Evolutionary conservation across 2,797 vertebrate species (phyloP), one percentile per base, ranked within the genome.

Genomic region (Luscinia luscinia): DNA sequence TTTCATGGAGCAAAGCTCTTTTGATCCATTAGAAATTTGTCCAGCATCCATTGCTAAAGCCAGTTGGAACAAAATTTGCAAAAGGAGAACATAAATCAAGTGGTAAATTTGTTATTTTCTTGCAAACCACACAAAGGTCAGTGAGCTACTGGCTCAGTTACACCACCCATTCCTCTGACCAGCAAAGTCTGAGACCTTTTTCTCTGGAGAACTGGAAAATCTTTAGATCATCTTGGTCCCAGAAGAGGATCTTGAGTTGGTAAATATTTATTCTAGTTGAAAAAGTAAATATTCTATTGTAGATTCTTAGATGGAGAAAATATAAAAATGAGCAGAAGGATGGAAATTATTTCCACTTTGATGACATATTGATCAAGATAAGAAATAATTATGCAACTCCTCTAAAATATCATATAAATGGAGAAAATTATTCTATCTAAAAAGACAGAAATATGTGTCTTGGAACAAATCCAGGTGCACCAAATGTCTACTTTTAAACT

Each of bases 401-500:
- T 85, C 75, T 87, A 85, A 87, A 96, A 91, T 70, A 86, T 75
- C 94, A 87, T 41, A 84, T n/a, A 93, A 91, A 70, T 0, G 3
- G 26, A 92, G 62, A 92, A 96, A 94, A 95, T 61, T 1, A 69
- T 69, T 83, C 84, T 91, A 36, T 95, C 62, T 80, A 72, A 90
- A 95, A 95, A 63, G 7, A 27, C 80, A 94, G 84, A 95, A 93
- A 78, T 89, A 77, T 68, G 64, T 67, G 40, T 68, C 79, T 92
- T 97, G 96, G 95, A 95, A 92, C 45, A 86, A 90, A 80, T 67
- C 94, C 96, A 97, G 59, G 67, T 54, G 30, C 52, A 93, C 49
- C 89, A 95, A 94, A 90, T 85, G 43, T 80, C 95, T 96, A 78
- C 90, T 94, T 94, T 88, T 90, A 97, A 95, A 94, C 38, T 83